Base-by-base conservation (phyloP, 2,113 vertebrate genomes). In the Toxotes chatareus region DNA sequence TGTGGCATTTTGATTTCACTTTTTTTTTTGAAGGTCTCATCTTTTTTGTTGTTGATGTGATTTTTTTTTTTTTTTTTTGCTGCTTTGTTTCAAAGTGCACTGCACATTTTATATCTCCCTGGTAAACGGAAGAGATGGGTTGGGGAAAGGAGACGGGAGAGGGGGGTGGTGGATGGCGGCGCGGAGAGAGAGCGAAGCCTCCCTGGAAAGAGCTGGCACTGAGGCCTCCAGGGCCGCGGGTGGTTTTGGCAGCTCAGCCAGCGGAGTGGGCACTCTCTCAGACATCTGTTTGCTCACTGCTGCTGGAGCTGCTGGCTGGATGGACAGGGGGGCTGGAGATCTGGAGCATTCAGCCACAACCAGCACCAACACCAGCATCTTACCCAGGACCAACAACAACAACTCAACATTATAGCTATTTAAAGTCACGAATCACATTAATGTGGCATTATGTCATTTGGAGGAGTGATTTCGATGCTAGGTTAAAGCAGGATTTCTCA, bases 271-370 rank as follows among this genome's bases (percentile, higher is more conserved):
- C 94, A 95, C 91, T 91, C 92, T 94, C 94, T 94, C 95, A 95
- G 95, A 96, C 95, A 96, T 96, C 95, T 95, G 95, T 94, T 96
- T 95, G 94, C 94, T 93, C 88, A 81, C 91, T 93, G 94, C 93
- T 94, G 93, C 93, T 92, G 93, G 90, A 91, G 86, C 89, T 90
- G 85, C 88, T 90, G 92, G 88, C 84, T 89, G 88, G 89, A 47
- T 77, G 73, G 84, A 66, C 55, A 4, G 42, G 14, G 2, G 49
- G 73, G 59, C 7, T 61, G 64, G 71, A 61, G 84, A 88, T 75
- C 67, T 75, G 76, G 85, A 81, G 86, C 88, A 73, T 84, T 82
- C 73, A 91, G 89, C 77, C 91, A 91, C 92, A 90, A 92, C 89
- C 84, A 70, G 59, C 53, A 85, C 42, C 56, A 49, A 34, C 57